These are phyloP conservation scores for Montipora efflorescens DNA, from an alignment of 64 coral and sea anemone genomes.

Conservation along the genomic window DNA sequence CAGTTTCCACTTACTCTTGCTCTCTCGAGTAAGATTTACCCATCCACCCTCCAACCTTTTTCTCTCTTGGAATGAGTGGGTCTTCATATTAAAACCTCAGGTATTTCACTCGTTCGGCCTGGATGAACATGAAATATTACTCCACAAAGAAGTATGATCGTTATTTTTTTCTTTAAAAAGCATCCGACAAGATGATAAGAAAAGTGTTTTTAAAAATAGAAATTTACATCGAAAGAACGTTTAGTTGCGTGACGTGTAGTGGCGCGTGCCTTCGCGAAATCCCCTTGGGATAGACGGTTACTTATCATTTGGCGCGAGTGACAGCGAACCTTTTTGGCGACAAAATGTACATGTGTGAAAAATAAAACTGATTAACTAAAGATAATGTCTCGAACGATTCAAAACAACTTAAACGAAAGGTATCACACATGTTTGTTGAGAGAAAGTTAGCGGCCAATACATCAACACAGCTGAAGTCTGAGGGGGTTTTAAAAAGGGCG, in stretches of 20 bases:
- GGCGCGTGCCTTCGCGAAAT: conserved; percentile 45
- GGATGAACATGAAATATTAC: not conserved
- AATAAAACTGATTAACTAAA: not conserved
- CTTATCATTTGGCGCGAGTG: not conserved
- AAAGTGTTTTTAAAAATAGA: no score
- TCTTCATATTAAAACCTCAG: not conserved
- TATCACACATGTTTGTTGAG: not conserved
- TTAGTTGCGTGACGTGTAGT: not conserved
- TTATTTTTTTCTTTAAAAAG: not conserved
- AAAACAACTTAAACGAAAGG: not conserved
- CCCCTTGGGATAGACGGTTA: conserved; percentile 14
- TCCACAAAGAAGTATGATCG: not conserved
- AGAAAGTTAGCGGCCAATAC: not conserved
- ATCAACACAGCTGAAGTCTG: conserved; percentile 21
- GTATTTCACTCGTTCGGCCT: not conserved
- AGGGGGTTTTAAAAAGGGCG: conserved; percentile 73
- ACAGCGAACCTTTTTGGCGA: not conserved
- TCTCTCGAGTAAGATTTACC: no score
- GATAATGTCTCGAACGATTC: not conserved
- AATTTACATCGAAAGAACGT: not conserved
- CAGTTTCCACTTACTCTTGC: not conserved
- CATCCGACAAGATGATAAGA: not conserved
- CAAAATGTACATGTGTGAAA: not conserved
- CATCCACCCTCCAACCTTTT: no score
- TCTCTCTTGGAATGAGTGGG: no score